Evolutionary conservation across 1,140 invertebrate genomes (phyloP).

Genomic region (Lasioglossum baleicum): DNA sequence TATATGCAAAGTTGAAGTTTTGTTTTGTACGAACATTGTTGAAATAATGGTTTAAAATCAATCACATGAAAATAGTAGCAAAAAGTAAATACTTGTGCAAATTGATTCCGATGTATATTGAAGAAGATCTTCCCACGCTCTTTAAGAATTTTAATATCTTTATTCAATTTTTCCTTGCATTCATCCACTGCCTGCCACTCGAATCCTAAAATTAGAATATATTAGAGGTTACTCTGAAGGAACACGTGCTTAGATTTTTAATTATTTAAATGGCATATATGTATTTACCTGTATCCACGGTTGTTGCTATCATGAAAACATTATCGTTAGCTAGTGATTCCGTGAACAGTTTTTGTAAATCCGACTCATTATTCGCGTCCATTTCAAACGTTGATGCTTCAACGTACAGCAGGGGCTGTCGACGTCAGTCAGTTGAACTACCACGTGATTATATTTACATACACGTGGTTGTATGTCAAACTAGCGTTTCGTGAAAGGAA

Average conservation of each 20-base stretch:
- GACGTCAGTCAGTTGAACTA: neutral
- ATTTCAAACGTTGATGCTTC: slow-evolving; percentile 28
- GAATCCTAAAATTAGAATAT: slow-evolving; percentile 73
- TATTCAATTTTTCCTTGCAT: slow-evolving; percentile 78
- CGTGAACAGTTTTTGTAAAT: slow-evolving; percentile 57
- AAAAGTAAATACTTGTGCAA: slow-evolving; percentile 70
- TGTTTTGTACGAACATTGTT: neutral
- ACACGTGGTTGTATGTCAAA: slow-evolving; percentile 32
- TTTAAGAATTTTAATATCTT: slow-evolving; percentile 61
- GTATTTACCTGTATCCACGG: slow-evolving; percentile 66
- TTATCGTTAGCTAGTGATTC: slow-evolving; percentile 51
- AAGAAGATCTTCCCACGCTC: slow-evolving; percentile 80
- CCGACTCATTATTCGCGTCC: slow-evolving; percentile 40
- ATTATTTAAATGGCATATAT: neutral
- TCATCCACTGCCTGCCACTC: slow-evolving; percentile 81
- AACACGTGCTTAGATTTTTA: slow-evolving; percentile 15
- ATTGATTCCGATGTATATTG: slow-evolving; percentile 69
- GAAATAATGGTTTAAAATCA: neutral
- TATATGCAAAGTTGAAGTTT: neutral
- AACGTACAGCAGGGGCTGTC: too few species aligned
- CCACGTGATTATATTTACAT: slow-evolving; percentile 18
- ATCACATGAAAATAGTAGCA: slow-evolving; percentile 1
- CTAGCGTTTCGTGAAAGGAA: neutral
- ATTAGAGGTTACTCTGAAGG: slow-evolving; percentile 47
- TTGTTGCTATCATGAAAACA: slow-evolving; percentile 59